Evolutionary conservation across 1,140 invertebrate species (phyloP).

Genomic region (Portunus trituberculatus): DNA sequence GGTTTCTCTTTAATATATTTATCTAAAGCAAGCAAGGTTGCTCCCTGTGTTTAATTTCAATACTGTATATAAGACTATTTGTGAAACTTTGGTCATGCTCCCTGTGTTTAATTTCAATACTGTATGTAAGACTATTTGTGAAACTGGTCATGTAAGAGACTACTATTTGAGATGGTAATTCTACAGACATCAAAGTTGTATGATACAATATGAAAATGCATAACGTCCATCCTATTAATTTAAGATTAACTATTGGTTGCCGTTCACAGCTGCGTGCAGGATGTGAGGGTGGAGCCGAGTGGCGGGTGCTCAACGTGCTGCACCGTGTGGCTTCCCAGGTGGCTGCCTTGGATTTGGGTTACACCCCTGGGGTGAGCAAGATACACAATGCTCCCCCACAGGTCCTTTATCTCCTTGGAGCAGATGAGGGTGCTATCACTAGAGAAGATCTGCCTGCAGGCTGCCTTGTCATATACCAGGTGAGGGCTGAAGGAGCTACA

Average conservation of each 20-base stretch:
- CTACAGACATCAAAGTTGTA: too few relatives aligned
- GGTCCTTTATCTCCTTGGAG: slow-evolving; percentile 94
- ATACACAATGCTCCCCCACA: slow-evolving; percentile 87
- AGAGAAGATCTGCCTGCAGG: slow-evolving; percentile 90
- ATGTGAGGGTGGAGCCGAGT: slow-evolving; percentile 80
- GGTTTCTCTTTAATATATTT: too few relatives aligned
- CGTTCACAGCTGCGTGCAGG: slow-evolving; percentile 70
- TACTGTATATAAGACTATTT: too few relatives aligned
- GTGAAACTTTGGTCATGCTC: too few relatives aligned
- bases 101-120: too few relatives aligned
- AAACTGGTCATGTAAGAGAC: too few relatives aligned
- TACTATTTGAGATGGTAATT: too few relatives aligned
- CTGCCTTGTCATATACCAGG: slow-evolving; percentile 96
- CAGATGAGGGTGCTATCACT: slow-evolving; percentile 91
- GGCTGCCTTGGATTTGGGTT: slow-evolving; percentile 97
- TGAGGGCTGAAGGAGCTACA: slow-evolving; percentile 75
- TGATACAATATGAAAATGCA: too few relatives aligned
- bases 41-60: too few relatives aligned
- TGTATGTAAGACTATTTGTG: too few relatives aligned
- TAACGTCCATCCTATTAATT: neutral
- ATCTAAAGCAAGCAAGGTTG: neutral
- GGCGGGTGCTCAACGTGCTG: slow-evolving; percentile 94
- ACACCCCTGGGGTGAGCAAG: slow-evolving; percentile 88
- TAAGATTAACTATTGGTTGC: slow-evolving; percentile 54
- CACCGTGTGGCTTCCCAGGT: slow-evolving; percentile 96